Evolutionary conservation across 2,797 vertebrate genomes (phyloP).

Genomic region (Hylomyscus alleni): DNA sequence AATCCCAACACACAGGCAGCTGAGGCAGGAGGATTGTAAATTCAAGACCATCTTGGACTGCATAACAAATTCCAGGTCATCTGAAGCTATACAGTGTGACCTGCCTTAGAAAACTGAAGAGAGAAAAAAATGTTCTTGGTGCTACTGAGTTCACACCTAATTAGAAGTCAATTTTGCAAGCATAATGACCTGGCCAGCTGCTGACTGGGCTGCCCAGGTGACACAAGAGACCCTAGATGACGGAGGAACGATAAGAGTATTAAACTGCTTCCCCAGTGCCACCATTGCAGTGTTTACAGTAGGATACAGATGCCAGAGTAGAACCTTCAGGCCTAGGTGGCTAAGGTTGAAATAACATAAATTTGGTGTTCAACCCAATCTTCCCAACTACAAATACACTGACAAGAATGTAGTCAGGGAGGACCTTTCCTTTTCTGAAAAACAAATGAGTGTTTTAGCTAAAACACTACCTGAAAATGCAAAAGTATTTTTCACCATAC

Average conservation of each 20-base stretch:
- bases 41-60: neutral
- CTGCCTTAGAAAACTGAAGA: neutral
- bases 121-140: constrained; percentile 71
- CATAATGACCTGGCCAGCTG: constrained; percentile 77
- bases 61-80: neutral
- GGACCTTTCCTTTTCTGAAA: constrained; percentile 73
- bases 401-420: constrained; percentile 73
- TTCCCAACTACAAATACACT: constrained; percentile 69
- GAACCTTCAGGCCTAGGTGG: constrained; percentile 65
- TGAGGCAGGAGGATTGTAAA: neutral
- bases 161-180: constrained; percentile 81
- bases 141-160: constrained; percentile 74
- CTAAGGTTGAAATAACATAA: constrained; percentile 76
- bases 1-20: neutral
- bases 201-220: constrained; percentile 75
- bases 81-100: neutral
- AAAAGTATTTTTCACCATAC: constrained; percentile 35
- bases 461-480: constrained; percentile 24
- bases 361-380: constrained; percentile 68
- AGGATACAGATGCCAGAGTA: constrained; percentile 65
- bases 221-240: constrained; percentile 77
- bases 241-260: constrained; percentile 78
- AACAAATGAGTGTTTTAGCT: constrained; percentile 60
- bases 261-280: constrained; percentile 70
- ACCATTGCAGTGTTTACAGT: constrained; percentile 74